Evolutionary conservation across 2,797 vertebrate genomes (phyloP), one percentile per base, ranked within the genome.

Genomic region (Alectoris magna): DNA sequence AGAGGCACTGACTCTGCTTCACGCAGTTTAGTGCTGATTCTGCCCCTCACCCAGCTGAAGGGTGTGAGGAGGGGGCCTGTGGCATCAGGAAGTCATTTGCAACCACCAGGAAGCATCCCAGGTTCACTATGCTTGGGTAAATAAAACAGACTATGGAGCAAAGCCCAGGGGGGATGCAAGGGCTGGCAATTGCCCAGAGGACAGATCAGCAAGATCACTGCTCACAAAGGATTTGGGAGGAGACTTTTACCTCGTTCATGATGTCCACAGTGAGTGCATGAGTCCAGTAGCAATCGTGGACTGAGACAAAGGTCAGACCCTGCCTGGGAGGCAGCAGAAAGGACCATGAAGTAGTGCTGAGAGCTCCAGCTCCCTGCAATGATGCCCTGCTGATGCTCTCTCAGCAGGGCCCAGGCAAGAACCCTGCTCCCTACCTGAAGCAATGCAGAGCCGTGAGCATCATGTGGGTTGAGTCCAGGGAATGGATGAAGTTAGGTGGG

Each of bases 201-300:
- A 92, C 67, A 87, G 34, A 74, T 64, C 67, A 89, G 82, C 76
- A 87, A 71, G 49, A 62, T 69, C 44, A 27, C 9, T 5, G 79
- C 89, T 78, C 89, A 16, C 17, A 15, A 15, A 49, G 41, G 82
- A 71, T 39, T 34, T 2, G 1, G 41, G 71, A 82, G 68, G 84
- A 91, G 86, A 31, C 56, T 63, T 51, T 34, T 83, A 99, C 99
- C 99, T 98, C 98, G 95, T 99, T 99, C 99, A 99, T 99, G 93
- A 97, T 56, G 36, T 99, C 98, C 78, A 99, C 98, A 0, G 98
- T 98, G 38, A 98, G 86, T 0, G 99, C 99, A 1, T 99, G 99
- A 7, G 99, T 99, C 99, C 99, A 99, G 96, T 98, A 99, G 95
- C 99, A 99, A 94, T 99, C 99, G 0, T 99, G 99, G 49, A 99